A percentile compares a stretch with the other conserved stretches of the same genome.
Evolutionary conservation across 1,140 invertebrate genomes (phyloP).

Genomic region (Paramacrobiotus metropolitanus): DNA sequence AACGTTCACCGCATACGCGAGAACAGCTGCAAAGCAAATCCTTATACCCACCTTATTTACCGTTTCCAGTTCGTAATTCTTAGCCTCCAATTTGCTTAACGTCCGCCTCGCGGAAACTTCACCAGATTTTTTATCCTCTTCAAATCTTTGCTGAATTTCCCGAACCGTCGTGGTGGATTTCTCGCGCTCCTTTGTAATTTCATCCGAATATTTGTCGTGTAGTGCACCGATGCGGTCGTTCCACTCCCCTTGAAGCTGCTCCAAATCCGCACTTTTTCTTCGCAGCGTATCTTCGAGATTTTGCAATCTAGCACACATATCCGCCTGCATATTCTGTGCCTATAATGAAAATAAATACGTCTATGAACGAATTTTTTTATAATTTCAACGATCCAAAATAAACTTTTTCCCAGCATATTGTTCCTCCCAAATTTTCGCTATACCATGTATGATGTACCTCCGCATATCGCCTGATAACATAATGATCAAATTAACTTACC

Average conservation of each 20-base stretch:
- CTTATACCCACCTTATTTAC: neutral
- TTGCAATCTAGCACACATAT: neutral
- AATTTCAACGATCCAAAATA: no score
- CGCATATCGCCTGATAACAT: no score
- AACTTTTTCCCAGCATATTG: no score
- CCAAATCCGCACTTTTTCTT: neutral
- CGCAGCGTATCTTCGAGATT: neutral
- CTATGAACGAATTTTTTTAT: no score
- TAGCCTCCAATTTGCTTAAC: neutral
- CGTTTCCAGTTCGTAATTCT: slow-evolving; percentile 3
- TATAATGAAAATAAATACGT: no score
- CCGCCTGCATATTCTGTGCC: neutral
- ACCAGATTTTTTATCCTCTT: neutral
- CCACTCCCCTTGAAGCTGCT: neutral
- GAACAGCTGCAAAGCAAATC: no score
- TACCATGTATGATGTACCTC: no score
- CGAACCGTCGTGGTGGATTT: neutral
- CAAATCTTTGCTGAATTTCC: neutral
- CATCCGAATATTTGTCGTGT: neutral
- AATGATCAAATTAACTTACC: no score
- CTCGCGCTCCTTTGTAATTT: neutral
- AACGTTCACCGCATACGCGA: no score
- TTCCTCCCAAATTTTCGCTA: no score
- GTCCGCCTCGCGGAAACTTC: neutral
- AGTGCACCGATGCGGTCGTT: neutral